Evolutionary conservation across 1,140 invertebrate species (phyloP).

Genomic region (Ruditapes philippinarum): DNA sequence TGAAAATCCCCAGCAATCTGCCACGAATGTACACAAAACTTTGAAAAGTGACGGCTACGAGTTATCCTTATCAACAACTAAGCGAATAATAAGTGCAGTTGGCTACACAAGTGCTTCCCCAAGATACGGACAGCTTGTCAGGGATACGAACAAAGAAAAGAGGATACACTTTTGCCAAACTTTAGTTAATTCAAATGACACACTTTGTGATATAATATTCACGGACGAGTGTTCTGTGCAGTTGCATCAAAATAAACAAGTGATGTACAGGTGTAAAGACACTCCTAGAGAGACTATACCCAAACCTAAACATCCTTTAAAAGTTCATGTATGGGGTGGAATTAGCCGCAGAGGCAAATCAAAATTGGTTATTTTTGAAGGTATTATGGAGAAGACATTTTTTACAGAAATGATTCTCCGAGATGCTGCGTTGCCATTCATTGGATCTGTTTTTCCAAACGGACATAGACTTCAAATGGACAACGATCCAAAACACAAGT

Average conservation of each 20-base stretch:
- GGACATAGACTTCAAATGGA: conserved; percentile 7
- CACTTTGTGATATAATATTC: not conserved
- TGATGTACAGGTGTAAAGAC: not conserved
- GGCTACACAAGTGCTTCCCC: not conserved
- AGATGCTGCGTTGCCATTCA: not conserved
- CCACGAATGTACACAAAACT: not conserved
- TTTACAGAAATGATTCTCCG: not conserved
- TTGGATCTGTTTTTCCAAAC: not conserved
- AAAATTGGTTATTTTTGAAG: not conserved
- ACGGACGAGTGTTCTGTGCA: not conserved
- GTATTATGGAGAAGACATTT: conserved; percentile 31
- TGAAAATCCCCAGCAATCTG: not conserved
- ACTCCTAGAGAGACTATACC: not conserved
- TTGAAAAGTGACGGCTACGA: not conserved
- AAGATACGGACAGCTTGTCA: conserved; percentile 12
- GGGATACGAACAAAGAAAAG: conserved; percentile 11
- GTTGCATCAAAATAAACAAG: not conserved
- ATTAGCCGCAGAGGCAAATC: not conserved
- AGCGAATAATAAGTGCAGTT: not conserved
- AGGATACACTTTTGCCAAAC: not conserved
- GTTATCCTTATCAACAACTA: conserved; percentile 9
- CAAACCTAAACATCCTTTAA: conserved; percentile 15
- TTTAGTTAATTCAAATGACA: not conserved
- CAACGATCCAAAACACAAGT: conserved; percentile 31
- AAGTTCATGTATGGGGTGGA: conserved; percentile 24